Base-by-base conservation (phyloP, 2,113 vertebrate genomes). In the Saccopteryx leptura region DNA sequence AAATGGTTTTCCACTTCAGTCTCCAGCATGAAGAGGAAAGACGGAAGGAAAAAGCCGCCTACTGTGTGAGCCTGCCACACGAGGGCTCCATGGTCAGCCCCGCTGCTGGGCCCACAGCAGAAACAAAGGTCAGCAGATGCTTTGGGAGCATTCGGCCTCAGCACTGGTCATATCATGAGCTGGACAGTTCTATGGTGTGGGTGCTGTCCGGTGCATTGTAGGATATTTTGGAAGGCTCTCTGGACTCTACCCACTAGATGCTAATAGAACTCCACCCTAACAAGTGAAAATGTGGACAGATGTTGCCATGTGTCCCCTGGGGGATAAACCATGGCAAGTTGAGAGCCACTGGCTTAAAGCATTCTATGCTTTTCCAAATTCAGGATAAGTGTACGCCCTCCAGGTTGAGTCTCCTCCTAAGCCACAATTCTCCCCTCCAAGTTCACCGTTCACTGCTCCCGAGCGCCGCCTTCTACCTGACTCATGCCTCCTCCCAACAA, bases 251-350 rank as follows among this genome's bases (percentile, higher is more conserved):
- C 39, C 9, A 15, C 46, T 46, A 52, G 11, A 52, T 58, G 15
- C 6, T 12, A n/a, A 63, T 0, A 28, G n/a, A 17, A 48, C 7
- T 17, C 24, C 69, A 72, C 9, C 10, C 68, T 0, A 0, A 85
- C 14, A 58, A 26, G 31, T 26, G 23, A 81, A 76, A 56, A 11
- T n/a, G 24, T 50, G 28, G 78, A 31, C 10, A 71, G 33, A 65
- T 31, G 8, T 56, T 39, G 31, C 19, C 46, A 48, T 63, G 31
- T 9, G 15, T 48, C 26, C 60, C 23, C 3, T 56, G 10, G 46
- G 18, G 11, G 14, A 8, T 21, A n/a, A 50, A 33, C 65, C 13
- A 26, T 0, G 5, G 23, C 12, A 2, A 7, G 2, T 10, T 74
- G 56, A 63, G 26, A 39, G 15, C 48, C 61, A 11, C 15, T 52